phyloP scores from a whole-genome alignment of 2,797 vertebrate species.

The Carapus acus region DNA sequence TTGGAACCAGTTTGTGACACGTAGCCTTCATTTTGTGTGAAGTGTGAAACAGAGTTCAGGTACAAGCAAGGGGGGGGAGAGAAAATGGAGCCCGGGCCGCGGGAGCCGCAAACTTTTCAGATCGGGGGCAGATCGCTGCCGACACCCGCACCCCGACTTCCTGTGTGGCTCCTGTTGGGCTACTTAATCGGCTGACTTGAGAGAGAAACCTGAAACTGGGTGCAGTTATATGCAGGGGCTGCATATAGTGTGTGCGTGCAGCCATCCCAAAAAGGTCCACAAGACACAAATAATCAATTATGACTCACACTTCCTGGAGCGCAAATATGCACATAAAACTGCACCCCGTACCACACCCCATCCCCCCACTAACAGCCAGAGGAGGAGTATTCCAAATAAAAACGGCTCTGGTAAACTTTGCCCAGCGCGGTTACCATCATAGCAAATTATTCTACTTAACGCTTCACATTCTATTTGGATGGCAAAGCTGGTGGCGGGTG shows the following conservation, averaged over 20 bases:
- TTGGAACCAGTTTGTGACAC: constrained; percentile 86
- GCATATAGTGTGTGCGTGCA: constrained; percentile 3
- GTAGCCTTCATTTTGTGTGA: constrained; percentile 85
- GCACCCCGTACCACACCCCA: no score
- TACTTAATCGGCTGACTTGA: constrained; percentile 46
- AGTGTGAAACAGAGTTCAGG: constrained; percentile 80
- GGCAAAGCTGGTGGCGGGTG: constrained; percentile 17
- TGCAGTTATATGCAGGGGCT: constrained; percentile 15
- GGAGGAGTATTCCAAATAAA: not conserved
- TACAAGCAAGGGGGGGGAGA: constrained; percentile 69
- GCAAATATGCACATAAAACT: constrained; percentile 5
- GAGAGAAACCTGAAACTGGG: constrained; percentile 45
- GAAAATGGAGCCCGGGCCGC: constrained; percentile 78
- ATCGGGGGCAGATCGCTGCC: constrained; percentile 52
- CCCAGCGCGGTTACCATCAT: constrained; percentile 2
- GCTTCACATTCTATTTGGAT: constrained; percentile 24
- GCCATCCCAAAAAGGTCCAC: constrained; percentile 2
- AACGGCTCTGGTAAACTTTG: not conserved
- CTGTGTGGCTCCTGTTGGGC: constrained; percentile 62
- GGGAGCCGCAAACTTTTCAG: constrained; percentile 67
- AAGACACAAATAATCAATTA: constrained; percentile 17
- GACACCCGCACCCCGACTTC: constrained; percentile 59
- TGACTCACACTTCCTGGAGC: not conserved
- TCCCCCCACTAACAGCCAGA: not conserved
- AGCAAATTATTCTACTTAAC: constrained; percentile 3